Conservation (phyloP, 2,888 invertebrate species). For the Temnothorax ravouxi region DNA sequence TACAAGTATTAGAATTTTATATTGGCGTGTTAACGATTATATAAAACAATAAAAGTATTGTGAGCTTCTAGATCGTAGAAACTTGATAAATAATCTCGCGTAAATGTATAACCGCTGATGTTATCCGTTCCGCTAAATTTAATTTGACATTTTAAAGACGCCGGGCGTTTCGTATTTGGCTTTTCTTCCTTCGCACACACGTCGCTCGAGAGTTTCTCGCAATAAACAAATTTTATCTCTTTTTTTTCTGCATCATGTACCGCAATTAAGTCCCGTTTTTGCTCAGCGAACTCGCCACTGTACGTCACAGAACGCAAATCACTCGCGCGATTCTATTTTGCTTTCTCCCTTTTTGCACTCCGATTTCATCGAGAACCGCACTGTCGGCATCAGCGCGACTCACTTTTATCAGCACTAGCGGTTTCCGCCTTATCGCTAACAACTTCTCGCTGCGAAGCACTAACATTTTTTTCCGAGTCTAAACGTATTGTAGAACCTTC, state of each 20-base stretch:
- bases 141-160: not conserved
- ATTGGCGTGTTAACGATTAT: slow-evolving; percentile 2
- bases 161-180: not conserved
- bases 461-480: slow-evolving; percentile 19
- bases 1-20: slow-evolving; percentile 17
- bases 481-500: not conserved
- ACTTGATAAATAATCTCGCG: not conserved
- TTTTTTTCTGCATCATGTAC: not conserved
- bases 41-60: slow-evolving; percentile 7
- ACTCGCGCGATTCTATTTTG: slow-evolving; percentile 32
- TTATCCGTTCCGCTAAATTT: slow-evolving; percentile 23
- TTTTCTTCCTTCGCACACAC: not conserved
- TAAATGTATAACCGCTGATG: too few relatives aligned
- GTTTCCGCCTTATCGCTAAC: slow-evolving; percentile 21
- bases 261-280: slow-evolving; percentile 21
- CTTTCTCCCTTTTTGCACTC: slow-evolving; percentile 48
- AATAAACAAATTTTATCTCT: slow-evolving; percentile 1
- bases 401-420: slow-evolving; percentile 28
- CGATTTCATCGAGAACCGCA: slow-evolving; percentile 21
- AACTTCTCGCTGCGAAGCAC: not conserved
- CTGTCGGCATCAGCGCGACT: slow-evolving; percentile 24
- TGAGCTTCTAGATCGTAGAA: slow-evolving; percentile 4
- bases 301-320: slow-evolving; percentile 10
- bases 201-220: slow-evolving; percentile 27
- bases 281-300: not conserved